A percentile compares a stretch with the other conserved stretches of the same genome.
These are phyloP conservation scores for Dinomys branickii DNA, from an alignment of 2,113 vertebrate species.

Conservation along the genomic window DNA sequence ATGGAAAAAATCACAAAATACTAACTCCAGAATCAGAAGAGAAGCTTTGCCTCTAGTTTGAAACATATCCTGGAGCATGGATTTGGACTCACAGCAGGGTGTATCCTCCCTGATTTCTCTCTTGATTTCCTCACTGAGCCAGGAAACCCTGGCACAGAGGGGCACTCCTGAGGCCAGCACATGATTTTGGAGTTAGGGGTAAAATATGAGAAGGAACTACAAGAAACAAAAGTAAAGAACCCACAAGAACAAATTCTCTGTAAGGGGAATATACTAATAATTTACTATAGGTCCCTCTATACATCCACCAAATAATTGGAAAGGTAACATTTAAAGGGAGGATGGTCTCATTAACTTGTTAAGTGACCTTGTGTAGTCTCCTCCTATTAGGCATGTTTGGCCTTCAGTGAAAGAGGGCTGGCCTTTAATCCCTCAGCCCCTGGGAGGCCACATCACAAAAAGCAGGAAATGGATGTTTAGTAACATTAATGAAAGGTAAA, in stretches of 20 bases:
- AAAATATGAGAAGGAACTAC: neutral
- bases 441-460: neutral
- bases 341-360: neutral
- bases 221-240: neutral
- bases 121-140: neutral
- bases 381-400: neutral
- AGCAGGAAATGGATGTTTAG: neutral
- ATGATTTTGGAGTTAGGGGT: neutral
- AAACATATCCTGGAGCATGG: too few species aligned
- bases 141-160: neutral
- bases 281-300: neutral
- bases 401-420: neutral
- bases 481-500: neutral
- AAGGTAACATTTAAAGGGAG: neutral
- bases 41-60: neutral
- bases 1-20: neutral
- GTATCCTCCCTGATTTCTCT: accelerated
- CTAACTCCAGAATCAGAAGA: neutral
- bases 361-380: neutral
- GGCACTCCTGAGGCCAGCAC: accelerated
- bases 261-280: neutral
- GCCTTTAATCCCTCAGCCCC: neutral
- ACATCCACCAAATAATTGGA: neutral
- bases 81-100: neutral
- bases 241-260: neutral